These are phyloP conservation scores for Lophius americanus DNA, from an alignment of 2,797 vertebrate genomes.

Conservation along the genomic window DNA sequence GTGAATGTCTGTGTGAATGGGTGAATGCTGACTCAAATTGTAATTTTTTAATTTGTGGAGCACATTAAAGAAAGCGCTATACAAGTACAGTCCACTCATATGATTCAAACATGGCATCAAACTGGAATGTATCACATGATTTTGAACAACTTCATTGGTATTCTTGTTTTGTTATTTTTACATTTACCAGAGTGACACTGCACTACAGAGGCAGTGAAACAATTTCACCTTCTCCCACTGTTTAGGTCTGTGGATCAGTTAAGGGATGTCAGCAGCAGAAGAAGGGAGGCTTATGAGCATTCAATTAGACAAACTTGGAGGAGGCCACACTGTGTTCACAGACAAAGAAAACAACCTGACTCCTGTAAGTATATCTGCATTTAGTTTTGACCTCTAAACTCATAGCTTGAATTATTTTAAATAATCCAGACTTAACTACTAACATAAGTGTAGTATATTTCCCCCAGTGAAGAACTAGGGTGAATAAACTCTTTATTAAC, in stretches of 20 bases:
- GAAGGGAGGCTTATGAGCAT: slow-evolving; percentile 19
- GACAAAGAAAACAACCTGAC: slow-evolving; percentile 44
- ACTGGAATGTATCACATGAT: neutral
- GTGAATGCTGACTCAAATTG: too few relatives aligned
- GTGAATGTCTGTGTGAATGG: too few relatives aligned
- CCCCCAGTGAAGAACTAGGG: too few relatives aligned
- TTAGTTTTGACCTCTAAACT: neutral
- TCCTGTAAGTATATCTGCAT: slow-evolving; percentile 71
- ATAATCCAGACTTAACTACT: too few relatives aligned
- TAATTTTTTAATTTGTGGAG: too few relatives aligned
- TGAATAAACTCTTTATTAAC: too few relatives aligned
- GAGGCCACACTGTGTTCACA: slow-evolving; percentile 67
- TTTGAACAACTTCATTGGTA: neutral
- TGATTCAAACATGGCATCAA: neutral
- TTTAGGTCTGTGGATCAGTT: slow-evolving; percentile 35
- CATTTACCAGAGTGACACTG: neutral
- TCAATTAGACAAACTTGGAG: neutral
- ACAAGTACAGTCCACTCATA: neutral
- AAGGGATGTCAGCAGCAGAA: neutral
- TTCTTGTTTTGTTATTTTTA: slow-evolving; percentile 60
- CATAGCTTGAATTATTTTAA: too few relatives aligned
- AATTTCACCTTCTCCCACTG: neutral
- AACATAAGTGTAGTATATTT: too few relatives aligned
- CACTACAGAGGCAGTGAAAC: neutral
- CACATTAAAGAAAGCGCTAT: too few relatives aligned